Percentiles rank a stretch among this genome's conserved stretches.
phyloP scores from a whole-genome alignment of 1,140 invertebrate species.

The Brachionus rotundiformis region DNA sequence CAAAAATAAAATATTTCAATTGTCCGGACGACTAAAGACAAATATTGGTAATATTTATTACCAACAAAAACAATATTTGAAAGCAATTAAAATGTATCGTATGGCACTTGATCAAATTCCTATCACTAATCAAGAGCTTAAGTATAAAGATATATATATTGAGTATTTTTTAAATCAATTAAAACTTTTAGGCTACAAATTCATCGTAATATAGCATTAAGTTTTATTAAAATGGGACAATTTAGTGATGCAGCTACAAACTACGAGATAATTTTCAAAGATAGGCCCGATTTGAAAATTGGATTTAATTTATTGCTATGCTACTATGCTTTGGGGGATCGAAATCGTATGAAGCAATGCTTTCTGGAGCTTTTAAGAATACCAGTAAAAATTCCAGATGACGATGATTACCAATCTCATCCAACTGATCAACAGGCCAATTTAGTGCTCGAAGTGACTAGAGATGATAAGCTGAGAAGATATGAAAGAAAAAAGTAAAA shows the following conservation, averaged over 20 bases:
- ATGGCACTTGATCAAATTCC: conserved; percentile 95
- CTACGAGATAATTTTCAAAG: conserved; percentile 96
- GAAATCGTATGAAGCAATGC: conserved; percentile 87
- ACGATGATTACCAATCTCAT: conserved; percentile 72
- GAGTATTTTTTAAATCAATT: background rate
- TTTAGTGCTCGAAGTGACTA: conserved; percentile 75
- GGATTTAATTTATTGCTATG: conserved; percentile 89
- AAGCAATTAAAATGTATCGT: conserved; percentile 94
- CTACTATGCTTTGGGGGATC: conserved; percentile 87
- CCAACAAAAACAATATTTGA: conserved; percentile 86
- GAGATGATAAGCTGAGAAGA: conserved; percentile 75
- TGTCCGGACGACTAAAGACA: conserved; percentile 77
- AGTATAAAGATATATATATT: conserved; percentile 66
- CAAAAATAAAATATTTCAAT: conserved; percentile 66
- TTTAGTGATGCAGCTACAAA: conserved; percentile 90
- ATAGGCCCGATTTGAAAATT: conserved; percentile 81
- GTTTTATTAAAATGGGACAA: conserved; percentile 92
- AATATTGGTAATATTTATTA: conserved; percentile 99
- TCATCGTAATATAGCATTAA: conserved; percentile 95
- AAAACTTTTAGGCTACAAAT: conserved; percentile 79
- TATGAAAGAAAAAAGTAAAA: conserved; percentile 72
- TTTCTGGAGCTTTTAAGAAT: conserved; percentile 88
- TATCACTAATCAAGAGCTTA: conserved; percentile 81
- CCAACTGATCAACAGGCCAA: conserved; percentile 71
- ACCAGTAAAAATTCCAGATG: conserved; percentile 78